Evolutionary conservation across 2,113 vertebrate species (phyloP).

Genomic region (Crotalus tigris): DNA sequence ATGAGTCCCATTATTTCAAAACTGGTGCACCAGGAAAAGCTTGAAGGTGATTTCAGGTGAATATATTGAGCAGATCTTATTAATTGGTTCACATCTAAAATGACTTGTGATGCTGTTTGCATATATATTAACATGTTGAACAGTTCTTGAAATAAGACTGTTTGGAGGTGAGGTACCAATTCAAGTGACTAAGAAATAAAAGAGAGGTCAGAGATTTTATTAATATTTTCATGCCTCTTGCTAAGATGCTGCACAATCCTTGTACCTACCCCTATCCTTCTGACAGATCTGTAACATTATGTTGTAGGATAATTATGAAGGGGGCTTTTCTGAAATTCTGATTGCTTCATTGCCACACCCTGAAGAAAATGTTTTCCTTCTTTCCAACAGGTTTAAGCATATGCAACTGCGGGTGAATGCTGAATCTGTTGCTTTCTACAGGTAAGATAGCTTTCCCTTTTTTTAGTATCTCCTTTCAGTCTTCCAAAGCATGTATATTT

Average conservation of each 20-base stretch:
- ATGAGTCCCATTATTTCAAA: slow-evolving; percentile 92
- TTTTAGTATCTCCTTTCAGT: not conserved
- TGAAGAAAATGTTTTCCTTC: slow-evolving; percentile 10
- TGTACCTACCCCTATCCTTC: not conserved
- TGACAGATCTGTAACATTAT: not conserved
- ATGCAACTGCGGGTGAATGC: slow-evolving; percentile 96
- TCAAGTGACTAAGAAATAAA: not conserved
- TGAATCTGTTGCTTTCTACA: slow-evolving; percentile 92
- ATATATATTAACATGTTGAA: not conserved
- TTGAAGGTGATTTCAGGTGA: slow-evolving; percentile 95
- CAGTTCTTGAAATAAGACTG: not conserved
- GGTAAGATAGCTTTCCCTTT: slow-evolving; percentile 66
- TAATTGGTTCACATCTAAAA: not conserved
- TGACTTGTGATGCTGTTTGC: not conserved
- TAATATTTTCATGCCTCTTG: not conserved
- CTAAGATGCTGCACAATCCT: not conserved
- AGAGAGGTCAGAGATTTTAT: not conserved
- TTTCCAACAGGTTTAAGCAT: slow-evolving; percentile 87
- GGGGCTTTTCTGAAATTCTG: not conserved
- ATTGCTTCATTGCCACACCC: not conserved
- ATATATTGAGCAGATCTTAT: slow-evolving; percentile 21
- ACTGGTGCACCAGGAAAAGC: slow-evolving; percentile 91
- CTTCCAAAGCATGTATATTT: not conserved
- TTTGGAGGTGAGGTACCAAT: not conserved
- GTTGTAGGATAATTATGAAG: not conserved